Percentiles rank a stretch among this genome's conserved stretches.
Evolutionary conservation across 2,797 vertebrate genomes (phyloP).

Genomic region (Avahi laniger): DNA sequence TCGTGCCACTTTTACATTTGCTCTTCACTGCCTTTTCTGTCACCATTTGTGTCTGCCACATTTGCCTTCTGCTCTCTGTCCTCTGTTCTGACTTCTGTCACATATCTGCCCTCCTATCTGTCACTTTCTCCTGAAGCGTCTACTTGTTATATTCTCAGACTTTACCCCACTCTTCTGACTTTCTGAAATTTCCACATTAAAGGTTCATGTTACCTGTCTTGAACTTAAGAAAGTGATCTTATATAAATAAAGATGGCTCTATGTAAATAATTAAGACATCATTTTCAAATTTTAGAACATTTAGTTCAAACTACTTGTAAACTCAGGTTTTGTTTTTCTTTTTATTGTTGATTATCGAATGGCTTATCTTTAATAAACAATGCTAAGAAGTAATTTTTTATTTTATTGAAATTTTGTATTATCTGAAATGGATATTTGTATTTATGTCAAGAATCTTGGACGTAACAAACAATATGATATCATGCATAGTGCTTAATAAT

Average conservation of each 20-base stretch:
- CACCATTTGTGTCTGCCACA: constrained; percentile 8
- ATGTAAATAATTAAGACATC: background rate
- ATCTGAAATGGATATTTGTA: constrained; percentile 23
- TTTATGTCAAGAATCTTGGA: background rate
- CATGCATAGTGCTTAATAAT: background rate
- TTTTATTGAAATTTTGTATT: background rate
- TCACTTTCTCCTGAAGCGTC: constrained; percentile 7
- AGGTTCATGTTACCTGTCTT: background rate
- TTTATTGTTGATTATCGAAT: background rate
- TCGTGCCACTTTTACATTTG: background rate
- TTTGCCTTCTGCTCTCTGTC: background rate
- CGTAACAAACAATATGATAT: background rate
- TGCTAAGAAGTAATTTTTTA: background rate
- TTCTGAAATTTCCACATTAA: background rate
- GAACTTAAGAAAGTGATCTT: background rate
- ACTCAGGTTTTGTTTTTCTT: background rate
- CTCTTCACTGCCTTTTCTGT: background rate
- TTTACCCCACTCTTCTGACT: background rate
- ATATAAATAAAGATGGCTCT: background rate
- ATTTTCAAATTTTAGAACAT: constrained; percentile 3
- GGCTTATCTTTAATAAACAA: background rate
- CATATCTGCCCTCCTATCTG: background rate
- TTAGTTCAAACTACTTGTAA: background rate
- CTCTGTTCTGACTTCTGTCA: background rate
- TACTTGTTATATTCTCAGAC: background rate